Conservation (phyloP, 2,113 vertebrate genomes). For the Vidua macroura region DNA sequence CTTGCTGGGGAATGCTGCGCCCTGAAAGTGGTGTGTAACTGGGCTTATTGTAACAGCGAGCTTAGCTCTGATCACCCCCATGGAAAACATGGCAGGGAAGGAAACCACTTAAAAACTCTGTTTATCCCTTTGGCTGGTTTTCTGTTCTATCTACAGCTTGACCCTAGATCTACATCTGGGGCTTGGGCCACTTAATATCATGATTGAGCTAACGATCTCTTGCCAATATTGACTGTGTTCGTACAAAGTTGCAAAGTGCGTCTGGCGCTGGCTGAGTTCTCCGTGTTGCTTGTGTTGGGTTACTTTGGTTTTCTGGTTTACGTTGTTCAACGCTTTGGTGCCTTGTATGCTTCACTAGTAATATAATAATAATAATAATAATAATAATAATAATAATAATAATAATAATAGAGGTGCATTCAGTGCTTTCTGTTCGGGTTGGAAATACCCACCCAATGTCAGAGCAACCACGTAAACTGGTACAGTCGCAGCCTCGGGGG, state of each 20-base stretch:
- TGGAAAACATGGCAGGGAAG: neutral
- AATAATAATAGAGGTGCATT: conserved; percentile 9
- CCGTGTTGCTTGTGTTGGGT: neutral
- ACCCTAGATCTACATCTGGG: neutral
- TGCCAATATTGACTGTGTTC: neutral
- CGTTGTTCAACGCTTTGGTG: neutral
- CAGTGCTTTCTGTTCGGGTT: neutral
- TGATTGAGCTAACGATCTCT: neutral
- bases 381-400: neutral
- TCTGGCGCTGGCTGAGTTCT: neutral
- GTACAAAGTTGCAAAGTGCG: neutral
- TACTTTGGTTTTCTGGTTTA: neutral
- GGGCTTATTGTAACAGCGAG: neutral
- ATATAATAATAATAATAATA: neutral
- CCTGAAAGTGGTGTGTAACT: neutral
- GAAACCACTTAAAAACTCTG: neutral
- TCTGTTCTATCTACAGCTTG: neutral
- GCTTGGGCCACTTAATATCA: neutral
- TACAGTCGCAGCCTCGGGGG: conserved; percentile 69
- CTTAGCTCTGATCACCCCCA: neutral
- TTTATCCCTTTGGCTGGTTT: neutral
- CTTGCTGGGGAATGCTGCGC: neutral
- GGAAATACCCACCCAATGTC: conserved; percentile 39
- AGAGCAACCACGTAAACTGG: conserved; percentile 63
- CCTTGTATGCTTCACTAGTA: conserved; percentile 20